Conservation (phyloP, 2,113 vertebrate species). For the Corynorhinus townsendii region DNA sequence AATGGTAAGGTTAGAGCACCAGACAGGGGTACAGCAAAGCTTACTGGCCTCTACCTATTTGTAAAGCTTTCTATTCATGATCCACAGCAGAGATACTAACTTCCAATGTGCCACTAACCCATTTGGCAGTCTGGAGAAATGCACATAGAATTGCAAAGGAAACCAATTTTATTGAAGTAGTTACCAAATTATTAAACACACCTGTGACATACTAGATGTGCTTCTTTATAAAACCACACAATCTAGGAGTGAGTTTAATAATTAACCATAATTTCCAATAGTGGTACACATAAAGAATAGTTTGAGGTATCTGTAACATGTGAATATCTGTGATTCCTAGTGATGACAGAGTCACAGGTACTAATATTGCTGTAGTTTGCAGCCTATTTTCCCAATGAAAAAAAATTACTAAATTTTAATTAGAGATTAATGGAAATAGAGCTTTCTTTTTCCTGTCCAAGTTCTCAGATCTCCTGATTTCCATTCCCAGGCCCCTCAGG, state of each 20-base stretch:
- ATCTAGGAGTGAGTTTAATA: background rate
- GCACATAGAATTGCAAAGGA: background rate
- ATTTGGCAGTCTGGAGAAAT: background rate
- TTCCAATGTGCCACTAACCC: background rate
- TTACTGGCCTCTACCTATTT: background rate
- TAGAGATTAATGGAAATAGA: background rate
- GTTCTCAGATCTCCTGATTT: background rate
- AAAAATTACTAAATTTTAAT: slow-evolving; percentile 17
- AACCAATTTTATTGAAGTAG: slow-evolving; percentile 18
- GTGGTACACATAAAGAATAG: background rate
- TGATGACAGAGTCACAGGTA: background rate
- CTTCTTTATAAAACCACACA: background rate
- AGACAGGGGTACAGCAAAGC: background rate
- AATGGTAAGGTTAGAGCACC: background rate
- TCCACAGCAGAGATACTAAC: background rate
- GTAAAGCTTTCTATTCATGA: background rate
- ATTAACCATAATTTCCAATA: background rate
- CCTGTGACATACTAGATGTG: background rate
- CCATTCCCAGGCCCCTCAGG: background rate
- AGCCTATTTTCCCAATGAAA: background rate
- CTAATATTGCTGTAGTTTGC: background rate
- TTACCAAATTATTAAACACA: background rate
- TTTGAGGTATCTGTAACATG: background rate
- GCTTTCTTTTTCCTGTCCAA: background rate
- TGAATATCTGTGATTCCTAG: background rate